Conservation (phyloP, 2,888 invertebrate genomes). For the Teleiodes luculella region DNA sequence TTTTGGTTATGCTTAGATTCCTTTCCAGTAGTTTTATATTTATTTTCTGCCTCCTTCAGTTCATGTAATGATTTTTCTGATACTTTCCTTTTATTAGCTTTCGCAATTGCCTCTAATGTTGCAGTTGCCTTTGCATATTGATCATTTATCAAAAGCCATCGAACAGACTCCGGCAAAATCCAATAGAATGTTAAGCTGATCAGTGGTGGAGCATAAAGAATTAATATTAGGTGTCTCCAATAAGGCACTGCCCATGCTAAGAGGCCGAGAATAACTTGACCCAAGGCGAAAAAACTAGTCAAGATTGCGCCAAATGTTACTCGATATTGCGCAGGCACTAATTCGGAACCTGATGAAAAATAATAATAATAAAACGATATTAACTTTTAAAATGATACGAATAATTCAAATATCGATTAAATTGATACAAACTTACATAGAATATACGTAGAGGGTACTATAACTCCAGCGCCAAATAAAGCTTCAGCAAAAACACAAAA, state of each 20-base stretch:
- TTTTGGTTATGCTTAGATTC: slow-evolving; percentile 19
- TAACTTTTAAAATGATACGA: too few relatives aligned
- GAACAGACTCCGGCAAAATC: slow-evolving; percentile 80
- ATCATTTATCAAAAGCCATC: slow-evolving; percentile 82
- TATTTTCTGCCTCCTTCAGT: slow-evolving; percentile 29
- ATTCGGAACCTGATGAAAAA: slow-evolving; percentile 64
- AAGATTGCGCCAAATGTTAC: not conserved
- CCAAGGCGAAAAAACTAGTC: not conserved
- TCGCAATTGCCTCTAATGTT: not conserved
- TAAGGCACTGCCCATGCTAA: slow-evolving; percentile 78
- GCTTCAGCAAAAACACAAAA: slow-evolving; percentile 84
- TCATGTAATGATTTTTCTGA: slow-evolving; percentile 57
- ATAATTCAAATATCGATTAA: too few relatives aligned
- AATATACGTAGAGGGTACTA: slow-evolving; percentile 29
- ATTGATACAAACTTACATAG: too few relatives aligned
- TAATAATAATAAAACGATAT: slow-evolving; percentile 2
- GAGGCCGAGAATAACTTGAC: not conserved
- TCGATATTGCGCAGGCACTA: slow-evolving; percentile 58
- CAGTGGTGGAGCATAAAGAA: slow-evolving; percentile 80
- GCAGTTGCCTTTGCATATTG: slow-evolving; percentile 74
- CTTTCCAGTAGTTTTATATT: not conserved
- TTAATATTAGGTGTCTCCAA: slow-evolving; percentile 80
- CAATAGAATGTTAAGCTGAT: slow-evolving; percentile 79
- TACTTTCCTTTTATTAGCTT: not conserved
- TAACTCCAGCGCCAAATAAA: slow-evolving; percentile 81